Percentiles rank a stretch among this genome's conserved stretches.
phyloP scores from a whole-genome alignment of 35 echinoderm and acorn worm species.

The Holothuria glaberrima region DNA sequence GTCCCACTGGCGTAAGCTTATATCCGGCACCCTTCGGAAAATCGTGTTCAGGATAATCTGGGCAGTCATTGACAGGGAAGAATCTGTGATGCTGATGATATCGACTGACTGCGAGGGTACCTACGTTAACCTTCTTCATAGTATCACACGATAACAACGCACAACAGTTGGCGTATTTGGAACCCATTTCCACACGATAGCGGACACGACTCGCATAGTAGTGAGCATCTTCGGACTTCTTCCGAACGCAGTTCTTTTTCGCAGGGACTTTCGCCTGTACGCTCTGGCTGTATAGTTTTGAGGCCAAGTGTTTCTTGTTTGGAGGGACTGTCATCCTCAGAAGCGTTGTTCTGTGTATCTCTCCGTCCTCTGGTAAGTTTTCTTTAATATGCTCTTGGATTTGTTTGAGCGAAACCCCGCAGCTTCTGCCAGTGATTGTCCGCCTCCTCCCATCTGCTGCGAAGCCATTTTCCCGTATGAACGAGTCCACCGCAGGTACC shows the following conservation, averaged over 20 bases:
- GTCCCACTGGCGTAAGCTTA: slow-evolving; percentile 45
- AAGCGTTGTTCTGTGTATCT: neutral
- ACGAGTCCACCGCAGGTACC: slow-evolving; percentile 1
- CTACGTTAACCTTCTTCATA: slow-evolving; percentile 73
- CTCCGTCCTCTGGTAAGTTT: neutral
- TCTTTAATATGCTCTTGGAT: neutral
- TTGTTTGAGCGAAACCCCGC: slow-evolving; percentile 19
- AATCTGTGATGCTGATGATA: slow-evolving; percentile 40
- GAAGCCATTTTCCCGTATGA: neutral
- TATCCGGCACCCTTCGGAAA: slow-evolving; percentile 47
- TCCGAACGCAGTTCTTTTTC: slow-evolving; percentile 44
- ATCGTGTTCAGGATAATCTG: slow-evolving; percentile 65
- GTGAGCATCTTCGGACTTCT: slow-evolving; percentile 29
- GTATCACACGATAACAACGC: slow-evolving; percentile 57
- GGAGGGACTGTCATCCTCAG: slow-evolving; percentile 17
- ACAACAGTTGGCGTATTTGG: slow-evolving; percentile 2
- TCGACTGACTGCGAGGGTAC: slow-evolving; percentile 44
- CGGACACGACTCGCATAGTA: slow-evolving; percentile 38
- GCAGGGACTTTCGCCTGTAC: slow-evolving; percentile 1
- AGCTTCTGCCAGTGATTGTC: slow-evolving; percentile 27
- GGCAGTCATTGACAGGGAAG: slow-evolving; percentile 23
- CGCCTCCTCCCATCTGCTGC: slow-evolving; percentile 30
- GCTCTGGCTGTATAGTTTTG: slow-evolving; percentile 15
- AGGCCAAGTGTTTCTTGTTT: neutral
- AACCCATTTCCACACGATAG: slow-evolving; percentile 55